Conservation (phyloP, 2,888 invertebrate species). For the Aphodius granarius region DNA sequence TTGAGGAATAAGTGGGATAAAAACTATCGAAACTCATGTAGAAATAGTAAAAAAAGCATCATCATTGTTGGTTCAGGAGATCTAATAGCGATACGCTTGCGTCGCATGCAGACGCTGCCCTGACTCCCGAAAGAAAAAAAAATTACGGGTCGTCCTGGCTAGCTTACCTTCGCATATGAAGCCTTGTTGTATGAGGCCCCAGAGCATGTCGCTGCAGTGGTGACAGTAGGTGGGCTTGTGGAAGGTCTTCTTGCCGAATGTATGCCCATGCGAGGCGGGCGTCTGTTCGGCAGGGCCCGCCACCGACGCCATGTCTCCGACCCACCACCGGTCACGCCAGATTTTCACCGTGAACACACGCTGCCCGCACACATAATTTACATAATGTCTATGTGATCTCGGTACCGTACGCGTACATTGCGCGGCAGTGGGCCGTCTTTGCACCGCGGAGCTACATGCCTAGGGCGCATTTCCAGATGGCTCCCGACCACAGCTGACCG, state of each 20-base stretch:
- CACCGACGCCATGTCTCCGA: constrained; percentile 62
- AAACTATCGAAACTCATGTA: not conserved
- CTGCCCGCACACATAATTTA: constrained; percentile 54
- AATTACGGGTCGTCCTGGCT: not conserved
- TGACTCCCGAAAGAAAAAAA: not conserved
- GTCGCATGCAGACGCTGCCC: not conserved
- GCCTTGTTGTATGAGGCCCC: constrained; percentile 99
- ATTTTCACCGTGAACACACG: constrained; percentile 61
- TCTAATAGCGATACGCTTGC: not conserved
- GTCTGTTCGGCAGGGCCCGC: constrained; percentile 33
- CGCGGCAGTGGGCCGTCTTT: constrained; percentile 50
- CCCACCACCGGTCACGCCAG: constrained; percentile 64
- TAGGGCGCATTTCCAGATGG: constrained; percentile 51
- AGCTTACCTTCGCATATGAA: constrained; percentile 98
- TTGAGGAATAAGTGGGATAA: not conserved
- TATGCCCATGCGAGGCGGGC: constrained; percentile 74
- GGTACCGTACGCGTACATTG: constrained; percentile 62
- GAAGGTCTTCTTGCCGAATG: constrained; percentile 99
- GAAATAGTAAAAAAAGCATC: not conserved
- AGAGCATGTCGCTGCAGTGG: constrained; percentile 99
- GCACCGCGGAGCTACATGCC: constrained; percentile 27
- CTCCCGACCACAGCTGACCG: constrained; percentile 48
- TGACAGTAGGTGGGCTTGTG: constrained; percentile 99
- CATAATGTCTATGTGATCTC: constrained; percentile 56
- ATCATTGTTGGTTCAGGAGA: not conserved